Evolutionary conservation across 2,888 invertebrate species (phyloP), one percentile per base, ranked within the genome.

Genomic region (Ectropis crepuscularia): DNA sequence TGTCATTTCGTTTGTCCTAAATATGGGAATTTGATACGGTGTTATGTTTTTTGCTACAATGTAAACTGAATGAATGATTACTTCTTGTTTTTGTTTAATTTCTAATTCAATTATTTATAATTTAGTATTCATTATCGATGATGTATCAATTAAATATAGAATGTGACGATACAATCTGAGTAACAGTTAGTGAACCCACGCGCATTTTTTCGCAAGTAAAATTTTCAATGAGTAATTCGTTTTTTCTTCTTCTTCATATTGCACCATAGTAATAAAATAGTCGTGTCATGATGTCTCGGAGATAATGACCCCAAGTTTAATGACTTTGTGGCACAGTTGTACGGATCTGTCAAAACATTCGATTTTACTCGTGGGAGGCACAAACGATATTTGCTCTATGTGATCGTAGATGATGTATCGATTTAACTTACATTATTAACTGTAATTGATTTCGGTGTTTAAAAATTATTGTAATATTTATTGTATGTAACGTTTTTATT

Each of bases 101-200:
- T 39, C 16, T 39, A 10, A 11, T 6, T n/a, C 11, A 11, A 11
- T 41, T 10, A 10, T 41, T 8, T 38, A 11, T 12, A 12, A n/a
- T 12, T 12, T 11, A 37, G 11, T 7, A 37, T 36, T 16, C 41
- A 46, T 39, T 51, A 57, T 62, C 43, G 51, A 61, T 61, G 61
- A 50, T 59, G 48, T 28, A 49, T 46, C 47, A 64, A 45, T 51
- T 55, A 61, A 62, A 64, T 62, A 61, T 65, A 58, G 53, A 66
- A 59, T 62, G 69, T 69, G 75, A 76, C 76, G 72, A 69, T 72
- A 72, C 69, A 72, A 72, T 73, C 76, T 86, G 85, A 83, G 74
- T 87, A 86, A 87, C 81, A 73, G 80, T 79, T 50, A 53, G 42
- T 8, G 41, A 76, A 76, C 88, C 88, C 81, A 88, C 88, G 82